These are phyloP conservation scores for Rhombomys opimus DNA, from an alignment of 2,113 vertebrate genomes.

Conservation along the genomic window DNA sequence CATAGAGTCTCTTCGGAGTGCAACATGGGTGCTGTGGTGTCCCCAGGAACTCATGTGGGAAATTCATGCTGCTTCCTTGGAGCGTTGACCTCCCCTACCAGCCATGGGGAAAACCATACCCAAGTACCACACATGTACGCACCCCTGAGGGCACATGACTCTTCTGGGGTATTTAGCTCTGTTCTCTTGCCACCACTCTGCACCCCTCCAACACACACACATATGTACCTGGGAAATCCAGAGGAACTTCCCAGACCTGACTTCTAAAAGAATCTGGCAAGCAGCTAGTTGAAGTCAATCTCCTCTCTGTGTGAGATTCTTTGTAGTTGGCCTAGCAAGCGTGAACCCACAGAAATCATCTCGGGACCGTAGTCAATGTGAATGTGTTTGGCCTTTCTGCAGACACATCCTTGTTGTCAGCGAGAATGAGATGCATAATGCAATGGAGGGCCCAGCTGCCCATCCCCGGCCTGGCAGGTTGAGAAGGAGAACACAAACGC, in stretches of 20 bases:
- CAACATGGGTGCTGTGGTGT: rapidly evolving
- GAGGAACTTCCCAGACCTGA: not conserved
- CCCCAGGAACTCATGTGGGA: not conserved
- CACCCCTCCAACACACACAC: not conserved
- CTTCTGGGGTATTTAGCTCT: not conserved
- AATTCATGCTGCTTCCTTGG: not conserved
- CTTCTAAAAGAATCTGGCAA: not conserved
- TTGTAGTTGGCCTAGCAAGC: not conserved
- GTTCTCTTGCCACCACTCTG: not conserved
- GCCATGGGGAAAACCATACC: not conserved
- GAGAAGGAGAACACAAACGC: not conserved
- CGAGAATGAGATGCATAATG: not conserved
- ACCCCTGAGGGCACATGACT: not conserved
- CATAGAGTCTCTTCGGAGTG: not conserved
- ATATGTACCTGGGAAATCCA: not conserved
- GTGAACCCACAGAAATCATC: not conserved
- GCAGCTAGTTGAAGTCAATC: not conserved
- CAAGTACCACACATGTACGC: not conserved
- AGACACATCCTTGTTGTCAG: not conserved
- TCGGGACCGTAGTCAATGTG: not conserved
- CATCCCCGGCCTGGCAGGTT: not conserved
- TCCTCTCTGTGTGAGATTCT: not conserved
- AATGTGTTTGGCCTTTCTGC: not conserved
- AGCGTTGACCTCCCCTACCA: no score
- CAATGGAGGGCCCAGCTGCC: not conserved